Base-by-base conservation (phyloP, 30 jellyfish, hydroid and myxozoan species). In the Nemopilema nomurai region DNA sequence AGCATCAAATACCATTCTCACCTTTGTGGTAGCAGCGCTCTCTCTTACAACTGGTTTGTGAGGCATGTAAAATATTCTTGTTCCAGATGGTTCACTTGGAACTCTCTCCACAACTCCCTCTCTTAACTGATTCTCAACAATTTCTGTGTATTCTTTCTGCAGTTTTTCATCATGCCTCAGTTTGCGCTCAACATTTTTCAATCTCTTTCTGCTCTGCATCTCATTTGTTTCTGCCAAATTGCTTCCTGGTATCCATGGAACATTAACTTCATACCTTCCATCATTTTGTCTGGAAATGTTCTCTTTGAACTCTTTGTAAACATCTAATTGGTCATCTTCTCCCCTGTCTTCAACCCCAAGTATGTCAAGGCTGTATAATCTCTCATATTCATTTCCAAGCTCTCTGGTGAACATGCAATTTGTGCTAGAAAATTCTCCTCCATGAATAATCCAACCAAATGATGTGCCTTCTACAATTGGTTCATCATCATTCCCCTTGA, bases 241-340 rank as follows among this genome's bases (percentile, higher is more conserved):
- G 76, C 89, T 70, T 73, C 90, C 96, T 28, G 89, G 86, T 77
- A 87, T 74, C 90, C 90, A 87, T 25, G 90, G 96, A 31, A 87
- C 81, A 26, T 71, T 78, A 28, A 70, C 85, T 32, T 87, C 81
- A 72, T 51, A n/a, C n/a, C 96, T 87, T 68, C 96, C 96, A 73
- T 78, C 82, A 17, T 79, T 73, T 27, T 67, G 71, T 68, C 71
- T 66, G 51, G 76, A 26, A 64, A 81, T 67, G 30, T 68, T 65
- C 76, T 49, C 90, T 69, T 24, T 66, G 64, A 66, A 81, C 63
- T 64, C 49, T 49, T n/a, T 68, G 50, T 17, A 16, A 81, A 49
- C 74, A 49, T 68, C 71, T 50, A 67, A 65, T 33, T 33, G 79
- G 90, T 69, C 74, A 81, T 81, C 51, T 33, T 67, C 90, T 67